phyloP scores from a whole-genome alignment of 2,797 vertebrate species.

The Erpetoichthys calabaricus region DNA sequence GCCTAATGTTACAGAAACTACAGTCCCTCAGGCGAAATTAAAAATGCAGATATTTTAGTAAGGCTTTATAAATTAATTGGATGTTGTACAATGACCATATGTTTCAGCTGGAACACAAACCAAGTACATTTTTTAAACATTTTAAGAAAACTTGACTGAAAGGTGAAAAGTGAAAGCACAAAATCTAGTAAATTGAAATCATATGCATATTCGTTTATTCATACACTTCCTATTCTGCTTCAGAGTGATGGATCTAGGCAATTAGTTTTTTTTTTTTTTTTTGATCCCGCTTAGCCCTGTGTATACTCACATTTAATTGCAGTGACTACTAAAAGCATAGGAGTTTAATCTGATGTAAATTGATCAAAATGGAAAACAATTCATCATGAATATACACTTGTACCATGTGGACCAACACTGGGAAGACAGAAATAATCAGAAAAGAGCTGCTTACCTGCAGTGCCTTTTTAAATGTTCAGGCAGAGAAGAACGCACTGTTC shows the following conservation, averaged over 20 bases:
- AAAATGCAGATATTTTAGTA: slow-evolving; percentile 5
- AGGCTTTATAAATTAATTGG: slow-evolving; percentile 4
- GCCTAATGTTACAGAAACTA: too few species aligned
- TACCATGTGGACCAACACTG: too few species aligned
- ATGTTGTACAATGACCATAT: slow-evolving; percentile 10
- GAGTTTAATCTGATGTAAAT: slow-evolving; percentile 19
- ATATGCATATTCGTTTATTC: slow-evolving; percentile 44
- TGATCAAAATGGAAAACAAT: slow-evolving; percentile 12
- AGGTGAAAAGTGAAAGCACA: slow-evolving; percentile 40
- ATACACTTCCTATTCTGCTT: slow-evolving; percentile 21
- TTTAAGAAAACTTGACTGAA: slow-evolving; percentile 41
- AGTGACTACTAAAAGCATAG: slow-evolving; percentile 18
- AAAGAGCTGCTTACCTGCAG: too few species aligned
- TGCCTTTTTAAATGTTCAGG: too few species aligned
- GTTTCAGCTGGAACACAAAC: slow-evolving; percentile 3
- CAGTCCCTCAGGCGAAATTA: too few species aligned
- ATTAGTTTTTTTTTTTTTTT: slow-evolving; percentile 22
- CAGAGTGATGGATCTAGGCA: slow-evolving; percentile 29
- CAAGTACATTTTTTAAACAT: slow-evolving; percentile 32
- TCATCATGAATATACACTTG: slow-evolving; percentile 8
- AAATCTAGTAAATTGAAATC: slow-evolving; percentile 10
- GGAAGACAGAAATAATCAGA: too few species aligned
- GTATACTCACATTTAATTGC: slow-evolving; percentile 23
- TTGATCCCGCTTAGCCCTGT: slow-evolving; percentile 25
- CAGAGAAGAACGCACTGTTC: too few species aligned